A percentile compares a stretch with the other conserved stretches of the same genome.
These are phyloP conservation scores for Hippocampus kuda DNA, from an alignment of 2,797 vertebrate species.

Conservation along the genomic window DNA sequence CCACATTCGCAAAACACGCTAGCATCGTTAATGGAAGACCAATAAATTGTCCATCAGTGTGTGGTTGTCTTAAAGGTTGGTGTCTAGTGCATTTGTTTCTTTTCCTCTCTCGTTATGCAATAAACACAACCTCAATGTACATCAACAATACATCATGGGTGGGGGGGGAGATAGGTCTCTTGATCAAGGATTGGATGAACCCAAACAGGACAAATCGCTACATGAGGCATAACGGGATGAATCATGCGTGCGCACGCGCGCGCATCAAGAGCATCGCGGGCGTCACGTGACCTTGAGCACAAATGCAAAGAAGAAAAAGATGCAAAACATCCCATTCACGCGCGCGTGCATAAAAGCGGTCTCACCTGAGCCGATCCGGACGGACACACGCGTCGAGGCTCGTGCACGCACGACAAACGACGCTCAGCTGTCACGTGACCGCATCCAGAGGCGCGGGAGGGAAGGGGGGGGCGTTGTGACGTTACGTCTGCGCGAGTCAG, in stretches of 20 bases:
- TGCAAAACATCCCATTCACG: no score
- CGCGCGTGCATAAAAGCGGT: not conserved
- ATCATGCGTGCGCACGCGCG: not conserved
- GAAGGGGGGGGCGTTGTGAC: not conserved
- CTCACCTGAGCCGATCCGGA: not conserved
- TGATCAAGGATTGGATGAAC: not conserved
- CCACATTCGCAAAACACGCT: no score
- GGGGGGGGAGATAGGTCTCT: no score
- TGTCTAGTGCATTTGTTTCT: no score
- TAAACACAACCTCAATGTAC: no score
- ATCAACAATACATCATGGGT: no score
- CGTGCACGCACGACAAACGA: slow-evolving; percentile 1
- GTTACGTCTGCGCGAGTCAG: not conserved
- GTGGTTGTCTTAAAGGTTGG: no score
- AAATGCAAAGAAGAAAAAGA: not conserved
- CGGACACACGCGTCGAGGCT: not conserved
- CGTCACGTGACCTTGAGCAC: not conserved
- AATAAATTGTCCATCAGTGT: no score
- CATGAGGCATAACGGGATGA: not conserved
- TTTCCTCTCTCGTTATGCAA: no score
- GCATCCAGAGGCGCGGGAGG: not conserved
- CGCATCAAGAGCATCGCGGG: not conserved
- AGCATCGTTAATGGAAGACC: no score
- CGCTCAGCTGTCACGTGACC: slow-evolving; percentile 3
- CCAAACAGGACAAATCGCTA: not conserved